Evolutionary conservation across 2,113 vertebrate species (phyloP).

Genomic region (Gallinago undulata): DNA sequence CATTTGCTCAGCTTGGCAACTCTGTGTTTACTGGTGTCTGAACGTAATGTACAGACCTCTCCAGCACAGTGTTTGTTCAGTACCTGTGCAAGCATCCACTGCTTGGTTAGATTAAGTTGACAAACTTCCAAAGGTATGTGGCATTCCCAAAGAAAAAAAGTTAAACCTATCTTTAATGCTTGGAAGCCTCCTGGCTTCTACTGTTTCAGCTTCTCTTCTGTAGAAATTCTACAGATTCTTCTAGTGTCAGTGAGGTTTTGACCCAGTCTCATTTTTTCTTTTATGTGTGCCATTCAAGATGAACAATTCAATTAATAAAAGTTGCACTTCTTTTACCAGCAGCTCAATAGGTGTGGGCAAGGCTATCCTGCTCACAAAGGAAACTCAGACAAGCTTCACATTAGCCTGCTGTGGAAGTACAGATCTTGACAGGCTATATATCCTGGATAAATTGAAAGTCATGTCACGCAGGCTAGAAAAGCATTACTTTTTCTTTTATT

Average conservation of each 20-base stretch:
- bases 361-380: background rate
- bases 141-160: constrained; percentile 36
- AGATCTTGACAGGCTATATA: background rate
- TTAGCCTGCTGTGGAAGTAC: background rate
- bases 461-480: background rate
- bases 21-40: constrained; percentile 13
- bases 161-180: background rate
- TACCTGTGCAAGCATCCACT: constrained; percentile 5
- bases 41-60: constrained; percentile 23
- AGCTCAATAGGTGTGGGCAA: background rate
- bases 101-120: constrained; percentile 13
- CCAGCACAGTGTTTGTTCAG: background rate
- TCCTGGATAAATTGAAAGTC: background rate
- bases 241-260: background rate
- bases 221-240: background rate
- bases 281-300: background rate
- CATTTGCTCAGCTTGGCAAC: constrained; percentile 36
- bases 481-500: background rate
- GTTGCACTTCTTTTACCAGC: background rate
- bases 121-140: constrained; percentile 31
- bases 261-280: background rate
- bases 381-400: background rate
- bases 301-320: background rate
- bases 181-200: background rate
- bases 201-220: background rate